Percentiles rank a stretch among this genome's conserved stretches.
Conservation (phyloP, 2,888 invertebrate species). For the Athripsodes cinereus region DNA sequence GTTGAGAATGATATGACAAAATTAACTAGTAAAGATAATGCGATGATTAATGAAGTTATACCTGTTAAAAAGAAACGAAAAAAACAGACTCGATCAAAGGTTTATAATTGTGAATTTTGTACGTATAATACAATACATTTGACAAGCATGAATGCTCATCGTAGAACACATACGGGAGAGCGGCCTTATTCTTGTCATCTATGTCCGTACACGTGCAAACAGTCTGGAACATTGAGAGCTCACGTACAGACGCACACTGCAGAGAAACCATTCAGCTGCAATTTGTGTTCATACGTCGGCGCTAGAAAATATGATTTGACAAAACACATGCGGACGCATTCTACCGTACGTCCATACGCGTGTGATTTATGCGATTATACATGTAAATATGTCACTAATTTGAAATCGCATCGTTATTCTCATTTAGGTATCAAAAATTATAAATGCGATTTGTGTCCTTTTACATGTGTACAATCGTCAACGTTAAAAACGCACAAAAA, state of each 20-base stretch:
- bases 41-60: too few species aligned
- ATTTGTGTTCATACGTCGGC: neutral
- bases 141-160: neutral
- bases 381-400: neutral
- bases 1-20: too few species aligned
- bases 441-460: neutral
- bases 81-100: neutral
- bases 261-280: neutral
- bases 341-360: neutral
- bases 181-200: neutral
- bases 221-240: neutral
- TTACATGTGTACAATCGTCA: neutral
- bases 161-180: neutral
- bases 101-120: neutral
- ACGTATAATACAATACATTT: neutral
- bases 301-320: neutral
- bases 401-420: neutral
- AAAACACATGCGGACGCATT: neutral
- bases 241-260: neutral
- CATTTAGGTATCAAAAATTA: neutral
- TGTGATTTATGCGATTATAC: neutral
- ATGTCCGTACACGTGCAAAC: slow-evolving; percentile 1
- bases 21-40: too few species aligned
- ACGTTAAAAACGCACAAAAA: neutral
- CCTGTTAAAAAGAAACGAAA: neutral